Evolutionary conservation across 2,888 invertebrate species (phyloP), one percentile per base, ranked within the genome.

Genomic region (Drosophila mayaguana): DNA sequence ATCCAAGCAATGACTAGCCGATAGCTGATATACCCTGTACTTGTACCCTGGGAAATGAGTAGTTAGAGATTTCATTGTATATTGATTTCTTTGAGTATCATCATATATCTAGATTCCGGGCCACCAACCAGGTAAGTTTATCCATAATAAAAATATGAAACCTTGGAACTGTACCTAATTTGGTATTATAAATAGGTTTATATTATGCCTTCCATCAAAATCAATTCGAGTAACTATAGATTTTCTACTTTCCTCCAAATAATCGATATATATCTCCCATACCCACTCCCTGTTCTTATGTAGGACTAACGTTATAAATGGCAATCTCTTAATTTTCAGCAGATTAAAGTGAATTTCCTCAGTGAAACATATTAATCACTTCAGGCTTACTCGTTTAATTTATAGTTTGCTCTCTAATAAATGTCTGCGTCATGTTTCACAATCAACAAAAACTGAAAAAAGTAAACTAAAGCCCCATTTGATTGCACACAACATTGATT

Each of bases 401-500:
- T 50, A 32, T 50, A 50, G 32, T 50, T 32, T 12, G 18, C 7
- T 18, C 12, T 34, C 18, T 8, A 20, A 20, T 50, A 50, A 50
- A 50, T 50, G 32, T 18, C 1, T 18, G 28, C 11, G n/a, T 48
- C 48, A 32, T 18, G 28, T 28, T 48, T 48, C 7, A 48, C 50
- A 32, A 18, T 50, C 50, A 50, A 53, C 38, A 51, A 36, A 16
- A 36, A 20, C 20, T 11, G 6, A 14, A 14, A 16, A 6, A 16
- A 53, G 16, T 53, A 53, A 22, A n/a, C 20, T 16, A 53, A 38
- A 38, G 1, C 53, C 51, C 22, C 20, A n/a, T 38, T 22, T 32
- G 22, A 53, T 38, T 38, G 36, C 38, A n/a, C 38, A 38, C 16
- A n/a, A 36, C 53, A 53, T 53, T 38, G 53, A 40, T 54, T 54